Base-by-base conservation (phyloP, 1,140 invertebrate species). In the Cardiocondyla obscurior region DNA sequence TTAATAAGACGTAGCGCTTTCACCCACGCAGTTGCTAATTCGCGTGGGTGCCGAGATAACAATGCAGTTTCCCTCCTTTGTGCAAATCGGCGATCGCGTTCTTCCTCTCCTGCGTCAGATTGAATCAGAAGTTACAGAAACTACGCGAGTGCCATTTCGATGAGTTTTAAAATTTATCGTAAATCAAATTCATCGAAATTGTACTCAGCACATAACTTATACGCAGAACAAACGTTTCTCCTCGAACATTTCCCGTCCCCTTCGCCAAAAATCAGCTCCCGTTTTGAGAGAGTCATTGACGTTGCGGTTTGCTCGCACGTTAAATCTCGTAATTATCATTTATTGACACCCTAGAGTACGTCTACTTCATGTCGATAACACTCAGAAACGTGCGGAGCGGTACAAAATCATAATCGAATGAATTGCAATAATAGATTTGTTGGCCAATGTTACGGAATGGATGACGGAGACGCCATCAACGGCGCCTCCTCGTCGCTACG, bases 381-480 rank as follows among this genome's bases (percentile, higher is more conserved):
- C 49, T 69, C 62, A 53, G 74, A 79, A 62, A 53, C 46, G 53
- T 67, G 74, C 74, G 62, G 62, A 79, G 25, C 76, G 70, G 73
- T 72, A 77, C 65, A 77, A 72, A 77, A 83, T 67, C 64, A 82
- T 88, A 88, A 88, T 79, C 65, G 86, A 85, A 74, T 81, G 19
- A 88, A 90, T 92, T 93, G 79, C 86, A 90, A 90, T 90, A 74
- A 90, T 93, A 94, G 93, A 93, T 93, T 82, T 91, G 86, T 92
- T 90, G 89, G 89, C 88, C 89, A 92, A 92, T 92, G 88, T 90
- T 92, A 90, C 92, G 88, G 92, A 93, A 89, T 92, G 90, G 93
- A 91, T 89, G 77, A 89, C 86, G 85, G 86, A 85, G 76, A 91
- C 89, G 85, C 86, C 90, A 85, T 81, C 90, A 65, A 77, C 91